Evolutionary conservation across 1,140 invertebrate genomes (phyloP), one percentile per base, ranked within the genome.

Genomic region (Trichonephila clavipes): DNA sequence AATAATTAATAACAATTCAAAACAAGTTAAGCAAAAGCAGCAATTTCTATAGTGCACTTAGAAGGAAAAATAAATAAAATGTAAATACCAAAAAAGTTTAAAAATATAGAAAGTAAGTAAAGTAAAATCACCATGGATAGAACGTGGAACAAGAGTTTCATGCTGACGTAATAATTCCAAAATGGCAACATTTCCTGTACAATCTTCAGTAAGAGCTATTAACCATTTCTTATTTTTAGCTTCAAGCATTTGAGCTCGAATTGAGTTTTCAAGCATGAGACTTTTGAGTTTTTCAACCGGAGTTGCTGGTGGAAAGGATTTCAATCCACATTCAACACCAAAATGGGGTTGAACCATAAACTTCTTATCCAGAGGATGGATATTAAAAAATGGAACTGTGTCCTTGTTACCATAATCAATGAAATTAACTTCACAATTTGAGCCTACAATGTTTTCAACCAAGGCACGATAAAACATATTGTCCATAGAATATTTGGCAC

Each of bases 361-460:
- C 91, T 97, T 96, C 14, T 96, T 96, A 44, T 96, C 96, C 19
- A 98, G 5, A 7, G 85, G 66, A 69, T 94, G 95, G 61, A 96
- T 94, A 6, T 94, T 82, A 12, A 95, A 95, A 0, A 96, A 95
- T 18, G 96, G 77, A 21, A 96, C 95, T 44, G 95, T 96, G 95
- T 98, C 97, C 51, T 96, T 96, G 95, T 98, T 98, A 16, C 98
- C 98, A 95, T 97, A 98, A 95, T 98, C 98, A 7, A 98, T 95
- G 95, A 97, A 98, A 16, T 96, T 96, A 0, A 98, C 97, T 0
- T 91, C 72, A n/a, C 91, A 93, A 10, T 82, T 24, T 14, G 34
- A 91, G 6, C 90, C 94, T 19, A 94, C 59, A 4, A 96, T 95
- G 28, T 18, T 64, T 66, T 77, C 66, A 97, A 98, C 97, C 97